Percentiles rank a stretch among this genome's conserved stretches.
Conservation (phyloP, 2,888 invertebrate species). For the Linyphia triangularis region DNA sequence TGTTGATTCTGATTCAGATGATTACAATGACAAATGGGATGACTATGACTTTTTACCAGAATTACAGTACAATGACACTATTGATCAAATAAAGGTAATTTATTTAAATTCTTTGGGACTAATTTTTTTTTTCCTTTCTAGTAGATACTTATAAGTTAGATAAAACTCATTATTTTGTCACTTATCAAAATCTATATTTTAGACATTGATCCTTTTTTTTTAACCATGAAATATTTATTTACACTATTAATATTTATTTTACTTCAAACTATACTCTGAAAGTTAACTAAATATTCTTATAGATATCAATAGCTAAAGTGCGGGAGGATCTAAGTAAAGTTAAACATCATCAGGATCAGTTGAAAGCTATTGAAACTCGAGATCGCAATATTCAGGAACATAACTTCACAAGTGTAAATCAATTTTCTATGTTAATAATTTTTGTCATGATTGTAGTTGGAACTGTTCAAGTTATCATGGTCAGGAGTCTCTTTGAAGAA, state of each 20-base stretch:
- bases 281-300: slow-evolving; percentile 78
- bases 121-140: no score
- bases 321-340: slow-evolving; percentile 80
- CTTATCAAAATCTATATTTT: no score
- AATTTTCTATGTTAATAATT: slow-evolving; percentile 88
- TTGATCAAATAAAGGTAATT: slow-evolving; percentile 80
- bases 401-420: slow-evolving; percentile 89
- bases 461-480: slow-evolving; percentile 86
- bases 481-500: slow-evolving; percentile 88
- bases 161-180: no score
- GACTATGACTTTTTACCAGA: slow-evolving; percentile 80
- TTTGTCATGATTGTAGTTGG: slow-evolving; percentile 87
- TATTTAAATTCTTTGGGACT: not conserved
- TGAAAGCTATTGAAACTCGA: slow-evolving; percentile 88
- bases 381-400: slow-evolving; percentile 90
- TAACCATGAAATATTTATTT: no score
- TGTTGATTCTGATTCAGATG: slow-evolving; percentile 80
- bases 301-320: slow-evolving; percentile 85
- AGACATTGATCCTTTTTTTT: no score
- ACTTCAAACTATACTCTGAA: not conserved
- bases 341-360: slow-evolving; percentile 82
- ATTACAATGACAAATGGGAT: slow-evolving; percentile 81
- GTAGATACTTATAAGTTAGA: no score
- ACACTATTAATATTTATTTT: no score
- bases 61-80: slow-evolving; percentile 83